Evolutionary conservation across 2,113 vertebrate species (phyloP).

Genomic region (Benitochromis conjunctus): DNA sequence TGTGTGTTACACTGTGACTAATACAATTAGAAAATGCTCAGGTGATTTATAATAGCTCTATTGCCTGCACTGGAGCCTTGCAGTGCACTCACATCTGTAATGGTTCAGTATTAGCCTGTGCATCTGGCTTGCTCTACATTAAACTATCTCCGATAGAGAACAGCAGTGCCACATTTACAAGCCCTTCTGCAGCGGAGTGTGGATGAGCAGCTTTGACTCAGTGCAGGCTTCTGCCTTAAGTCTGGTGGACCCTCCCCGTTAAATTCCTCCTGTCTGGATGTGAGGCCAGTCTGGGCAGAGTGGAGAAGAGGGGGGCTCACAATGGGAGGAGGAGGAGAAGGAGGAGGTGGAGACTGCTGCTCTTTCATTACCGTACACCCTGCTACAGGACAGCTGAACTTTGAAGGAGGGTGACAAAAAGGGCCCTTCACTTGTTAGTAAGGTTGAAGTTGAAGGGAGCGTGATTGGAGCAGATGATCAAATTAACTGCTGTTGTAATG

Average conservation of each 20-base stretch:
- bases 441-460: neutral
- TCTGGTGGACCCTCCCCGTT: constrained; percentile 69
- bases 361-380: constrained; percentile 41
- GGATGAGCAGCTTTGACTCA: constrained; percentile 38
- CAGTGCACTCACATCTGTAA: neutral
- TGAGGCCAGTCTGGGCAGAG: constrained; percentile 75
- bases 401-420: neutral
- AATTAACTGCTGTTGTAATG: neutral
- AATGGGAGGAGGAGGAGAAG: constrained; percentile 28
- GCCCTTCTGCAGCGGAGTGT: neutral
- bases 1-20: neutral
- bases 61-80: neutral
- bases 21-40: neutral
- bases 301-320: constrained; percentile 55
- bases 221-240: constrained; percentile 37
- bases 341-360: constrained; percentile 37
- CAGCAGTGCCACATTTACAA: neutral
- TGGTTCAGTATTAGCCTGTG: neutral
- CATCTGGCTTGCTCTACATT: neutral
- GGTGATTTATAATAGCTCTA: neutral
- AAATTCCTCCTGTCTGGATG: constrained; percentile 80
- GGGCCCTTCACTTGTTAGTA: neutral
- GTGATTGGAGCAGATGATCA: neutral
- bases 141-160: neutral
- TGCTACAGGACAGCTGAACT: constrained; percentile 38